Conservation (phyloP, 2,888 invertebrate species). For the Priocnemis perturbator region DNA sequence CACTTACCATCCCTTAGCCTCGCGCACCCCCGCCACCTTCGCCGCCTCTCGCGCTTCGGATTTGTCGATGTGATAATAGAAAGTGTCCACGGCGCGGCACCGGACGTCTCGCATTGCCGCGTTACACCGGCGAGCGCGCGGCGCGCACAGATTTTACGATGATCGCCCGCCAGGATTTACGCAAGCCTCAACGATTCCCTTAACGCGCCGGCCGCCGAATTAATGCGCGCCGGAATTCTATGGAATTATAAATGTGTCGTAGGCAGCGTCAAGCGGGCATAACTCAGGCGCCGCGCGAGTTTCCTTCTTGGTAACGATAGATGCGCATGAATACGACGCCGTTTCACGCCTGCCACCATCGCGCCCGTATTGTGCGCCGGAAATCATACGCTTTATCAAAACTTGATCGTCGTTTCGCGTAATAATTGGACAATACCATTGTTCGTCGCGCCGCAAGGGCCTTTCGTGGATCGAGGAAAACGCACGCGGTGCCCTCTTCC, state of each 20-base stretch:
- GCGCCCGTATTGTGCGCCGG: slow-evolving; percentile 38
- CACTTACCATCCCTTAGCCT: slow-evolving; percentile 18
- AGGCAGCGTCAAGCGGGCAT: slow-evolving; percentile 10
- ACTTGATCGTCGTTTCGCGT: slow-evolving; percentile 55
- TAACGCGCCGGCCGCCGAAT: background rate
- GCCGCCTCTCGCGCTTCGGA: slow-evolving; percentile 34
- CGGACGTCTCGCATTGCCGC: background rate
- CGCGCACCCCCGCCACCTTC: background rate
- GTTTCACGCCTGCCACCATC: slow-evolving; percentile 9
- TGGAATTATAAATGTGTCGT: slow-evolving; percentile 7
- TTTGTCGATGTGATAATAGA: slow-evolving; percentile 59
- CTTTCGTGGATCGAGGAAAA: slow-evolving; percentile 43
- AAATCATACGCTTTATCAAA: slow-evolving; percentile 52
- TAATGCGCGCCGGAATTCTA: slow-evolving; percentile 1
- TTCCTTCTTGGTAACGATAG: slow-evolving; percentile 47
- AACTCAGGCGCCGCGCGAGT: slow-evolving; percentile 38
- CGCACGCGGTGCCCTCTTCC: slow-evolving; percentile 38
- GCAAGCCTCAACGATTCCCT: too few species aligned
- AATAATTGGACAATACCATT: slow-evolving; percentile 58
- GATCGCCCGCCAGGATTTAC: too few species aligned
- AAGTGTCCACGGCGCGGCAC: slow-evolving; percentile 39
- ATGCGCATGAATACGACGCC: slow-evolving; percentile 33
- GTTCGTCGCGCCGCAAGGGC: slow-evolving; percentile 43
- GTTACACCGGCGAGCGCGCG: background rate
- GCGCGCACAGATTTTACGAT: too few species aligned